Conservation (phyloP, 2,797 vertebrate genomes). For the Chrosomus eos region DNA sequence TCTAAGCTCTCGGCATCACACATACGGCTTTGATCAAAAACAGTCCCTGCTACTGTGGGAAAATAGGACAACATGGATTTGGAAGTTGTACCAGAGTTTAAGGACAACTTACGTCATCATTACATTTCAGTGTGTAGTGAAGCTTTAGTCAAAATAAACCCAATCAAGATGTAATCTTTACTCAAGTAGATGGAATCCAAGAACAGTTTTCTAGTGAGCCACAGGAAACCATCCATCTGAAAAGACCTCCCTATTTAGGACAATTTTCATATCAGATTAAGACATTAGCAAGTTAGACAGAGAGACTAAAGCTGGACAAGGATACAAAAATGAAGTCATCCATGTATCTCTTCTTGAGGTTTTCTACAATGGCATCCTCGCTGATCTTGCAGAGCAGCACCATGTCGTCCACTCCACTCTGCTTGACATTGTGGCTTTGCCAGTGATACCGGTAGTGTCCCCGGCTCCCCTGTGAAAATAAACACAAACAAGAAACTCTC, state of each 20-base stretch:
- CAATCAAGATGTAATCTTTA: constrained; percentile 47
- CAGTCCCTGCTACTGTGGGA: constrained; percentile 42
- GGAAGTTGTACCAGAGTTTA: constrained; percentile 19
- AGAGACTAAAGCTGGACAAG: constrained; percentile 67
- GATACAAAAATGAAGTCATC: constrained; percentile 99
- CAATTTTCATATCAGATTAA: not conserved
- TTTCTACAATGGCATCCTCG: constrained; percentile 96
- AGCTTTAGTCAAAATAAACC: constrained; percentile 50
- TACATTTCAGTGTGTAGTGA: constrained; percentile 38
- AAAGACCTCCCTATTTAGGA: not conserved
- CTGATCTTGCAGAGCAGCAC: constrained; percentile 96
- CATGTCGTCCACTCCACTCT: constrained; percentile 97
- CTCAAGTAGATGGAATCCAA: constrained; percentile 28
- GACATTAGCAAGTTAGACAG: not conserved
- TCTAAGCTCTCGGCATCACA: constrained; percentile 12
- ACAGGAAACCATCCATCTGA: constrained; percentile 34
- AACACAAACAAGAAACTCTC: constrained; percentile 55
- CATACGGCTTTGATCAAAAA: constrained; percentile 36
- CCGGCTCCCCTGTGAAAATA: constrained; percentile 89
- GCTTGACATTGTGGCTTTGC: constrained; percentile 99
- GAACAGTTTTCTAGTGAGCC: not conserved
- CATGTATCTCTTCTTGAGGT: constrained; percentile 98
- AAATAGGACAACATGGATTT: constrained; percentile 21
- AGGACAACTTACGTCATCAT: not conserved
- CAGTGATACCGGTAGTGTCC: constrained; percentile 96